phyloP scores from a whole-genome alignment of 2,888 invertebrate genomes.

The Leptopilina drosophilae region DNA sequence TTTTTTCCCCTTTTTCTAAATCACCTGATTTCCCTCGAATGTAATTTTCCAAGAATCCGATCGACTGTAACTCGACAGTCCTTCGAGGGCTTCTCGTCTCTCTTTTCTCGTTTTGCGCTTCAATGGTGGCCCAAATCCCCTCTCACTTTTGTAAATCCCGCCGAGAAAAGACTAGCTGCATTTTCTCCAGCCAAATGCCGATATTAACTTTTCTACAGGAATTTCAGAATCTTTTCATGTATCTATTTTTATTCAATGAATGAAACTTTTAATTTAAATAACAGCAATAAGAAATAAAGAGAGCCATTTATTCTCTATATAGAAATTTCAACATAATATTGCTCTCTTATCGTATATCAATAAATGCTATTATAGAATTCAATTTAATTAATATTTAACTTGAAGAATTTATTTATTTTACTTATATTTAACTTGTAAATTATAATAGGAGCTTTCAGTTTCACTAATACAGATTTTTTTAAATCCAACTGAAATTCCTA shows the following conservation, averaged over 20 bases:
- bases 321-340: too few species aligned
- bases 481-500: too few species aligned
- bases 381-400: too few species aligned
- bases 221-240: background rate
- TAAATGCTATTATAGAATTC: too few species aligned
- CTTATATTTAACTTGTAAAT: too few species aligned
- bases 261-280: background rate
- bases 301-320: too few species aligned
- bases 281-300: background rate
- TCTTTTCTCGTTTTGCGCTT: slow-evolving; percentile 62
- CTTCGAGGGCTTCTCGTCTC: slow-evolving; percentile 50
- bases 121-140: slow-evolving; percentile 43
- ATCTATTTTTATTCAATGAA: background rate
- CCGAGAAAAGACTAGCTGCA: slow-evolving; percentile 13
- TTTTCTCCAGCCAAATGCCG: slow-evolving; percentile 17
- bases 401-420: too few species aligned
- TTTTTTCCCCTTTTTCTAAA: slow-evolving; percentile 33
- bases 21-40: slow-evolving; percentile 56
- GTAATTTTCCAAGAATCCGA: slow-evolving; percentile 61
- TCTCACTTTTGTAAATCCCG: slow-evolving; percentile 34
- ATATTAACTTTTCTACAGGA: slow-evolving; percentile 26
- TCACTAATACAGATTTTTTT: too few species aligned
- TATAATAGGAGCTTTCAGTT: too few species aligned
- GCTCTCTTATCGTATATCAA: too few species aligned
- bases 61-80: slow-evolving; percentile 51